A percentile compares a stretch with the other conserved stretches of the same genome.
phyloP scores from a whole-genome alignment of 2,888 invertebrate genomes.

The Hypomecis atomaria region DNA sequence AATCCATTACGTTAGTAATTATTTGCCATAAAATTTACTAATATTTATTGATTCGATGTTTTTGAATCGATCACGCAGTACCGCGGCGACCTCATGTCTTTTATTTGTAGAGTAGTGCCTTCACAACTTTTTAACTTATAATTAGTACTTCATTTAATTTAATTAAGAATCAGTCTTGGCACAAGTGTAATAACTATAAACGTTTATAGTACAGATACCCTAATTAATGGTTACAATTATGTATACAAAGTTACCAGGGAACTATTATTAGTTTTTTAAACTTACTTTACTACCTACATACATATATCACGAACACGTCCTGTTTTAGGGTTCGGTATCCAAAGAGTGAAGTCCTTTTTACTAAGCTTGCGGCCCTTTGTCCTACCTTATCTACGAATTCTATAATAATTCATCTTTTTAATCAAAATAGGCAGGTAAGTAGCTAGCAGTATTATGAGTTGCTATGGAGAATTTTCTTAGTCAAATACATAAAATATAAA shows the following conservation, averaged over 20 bases:
- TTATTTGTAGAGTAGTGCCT: conserved; percentile 37
- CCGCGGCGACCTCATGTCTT: conserved; percentile 29
- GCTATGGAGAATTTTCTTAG: no score
- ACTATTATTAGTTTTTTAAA: conserved; percentile 35
- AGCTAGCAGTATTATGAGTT: no score
- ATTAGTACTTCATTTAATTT: conserved; percentile 16
- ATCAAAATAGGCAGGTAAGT: no score
- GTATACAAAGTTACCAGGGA: conserved; percentile 19
- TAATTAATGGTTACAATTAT: conserved; percentile 12
- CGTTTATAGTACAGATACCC: conserved; percentile 12
- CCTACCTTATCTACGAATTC: no score
- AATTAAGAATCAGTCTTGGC: conserved; percentile 11
- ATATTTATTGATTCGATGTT: conserved; percentile 17
- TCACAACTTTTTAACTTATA: conserved; percentile 8
- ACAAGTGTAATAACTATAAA: conserved; percentile 15
- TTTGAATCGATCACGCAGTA: conserved; percentile 10
- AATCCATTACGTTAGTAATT: conserved; percentile 17
- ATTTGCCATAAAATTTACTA: conserved; percentile 16
- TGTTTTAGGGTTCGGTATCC: conserved; percentile 37
- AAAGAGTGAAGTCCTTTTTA: no score
- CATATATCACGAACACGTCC: conserved; percentile 41
- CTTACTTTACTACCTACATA: conserved; percentile 13
- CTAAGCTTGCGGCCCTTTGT: no score
- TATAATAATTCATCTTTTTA: no score
- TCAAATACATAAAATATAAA: no score